phyloP scores from a whole-genome alignment of 2,888 invertebrate species.

The Tryphoninae sp. region DNA sequence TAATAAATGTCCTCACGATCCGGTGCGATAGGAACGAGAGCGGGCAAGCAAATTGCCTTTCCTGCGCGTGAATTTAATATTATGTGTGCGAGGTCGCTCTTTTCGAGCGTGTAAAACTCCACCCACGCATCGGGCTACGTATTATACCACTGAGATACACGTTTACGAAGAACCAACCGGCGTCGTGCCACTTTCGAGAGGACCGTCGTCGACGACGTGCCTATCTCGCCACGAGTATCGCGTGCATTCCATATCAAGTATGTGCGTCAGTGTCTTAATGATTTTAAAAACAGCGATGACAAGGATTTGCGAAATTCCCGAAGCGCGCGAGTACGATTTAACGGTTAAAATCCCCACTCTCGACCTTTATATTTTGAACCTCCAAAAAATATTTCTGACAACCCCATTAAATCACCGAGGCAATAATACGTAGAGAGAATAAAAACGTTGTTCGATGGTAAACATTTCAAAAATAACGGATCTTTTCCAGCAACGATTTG shows the following conservation, averaged over 20 bases:
- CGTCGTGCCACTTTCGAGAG: slow-evolving; percentile 51
- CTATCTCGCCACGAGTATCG: slow-evolving; percentile 35
- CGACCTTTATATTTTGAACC: background rate
- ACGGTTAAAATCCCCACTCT: background rate
- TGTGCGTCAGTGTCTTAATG: slow-evolving; percentile 38
- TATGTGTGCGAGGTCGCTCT: slow-evolving; percentile 28
- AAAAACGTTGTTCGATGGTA: too few species aligned
- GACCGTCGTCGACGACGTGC: slow-evolving; percentile 18
- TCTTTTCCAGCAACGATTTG: too few species aligned
- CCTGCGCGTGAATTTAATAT: slow-evolving; percentile 28
- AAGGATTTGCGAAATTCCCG: slow-evolving; percentile 38
- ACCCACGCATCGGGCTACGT: slow-evolving; percentile 42
- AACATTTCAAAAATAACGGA: too few species aligned
- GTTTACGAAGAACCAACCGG: slow-evolving; percentile 50
- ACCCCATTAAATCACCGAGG: too few species aligned
- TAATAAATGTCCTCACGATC: slow-evolving; percentile 30
- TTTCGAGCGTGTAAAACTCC: slow-evolving; percentile 38
- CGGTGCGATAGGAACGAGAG: slow-evolving; percentile 47
- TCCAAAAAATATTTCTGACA: background rate
- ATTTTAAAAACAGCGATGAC: slow-evolving; percentile 39
- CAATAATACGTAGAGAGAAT: too few species aligned
- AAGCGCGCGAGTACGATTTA: background rate
- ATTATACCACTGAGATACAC: slow-evolving; percentile 41
- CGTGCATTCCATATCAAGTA: slow-evolving; percentile 57
- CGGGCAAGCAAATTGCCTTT: slow-evolving; percentile 48